phyloP scores from a whole-genome alignment of 1,140 invertebrate species.

The Rhynchophorus ferrugineus region DNA sequence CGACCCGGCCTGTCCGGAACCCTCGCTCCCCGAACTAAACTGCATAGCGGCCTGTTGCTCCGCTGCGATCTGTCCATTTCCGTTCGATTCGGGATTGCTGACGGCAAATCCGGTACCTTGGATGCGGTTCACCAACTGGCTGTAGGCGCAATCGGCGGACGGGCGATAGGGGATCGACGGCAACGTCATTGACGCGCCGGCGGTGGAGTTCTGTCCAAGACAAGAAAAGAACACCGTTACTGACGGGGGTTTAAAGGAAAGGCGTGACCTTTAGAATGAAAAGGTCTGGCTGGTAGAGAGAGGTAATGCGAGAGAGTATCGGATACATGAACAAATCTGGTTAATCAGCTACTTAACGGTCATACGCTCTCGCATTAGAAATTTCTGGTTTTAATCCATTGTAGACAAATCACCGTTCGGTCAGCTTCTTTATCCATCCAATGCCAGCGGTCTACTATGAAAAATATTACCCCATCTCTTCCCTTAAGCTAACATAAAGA shows the following conservation, averaged over 20 bases:
- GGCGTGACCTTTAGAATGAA: constrained; percentile 1
- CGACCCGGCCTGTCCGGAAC: constrained; percentile 4
- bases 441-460: too few species aligned
- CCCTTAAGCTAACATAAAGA: too few species aligned
- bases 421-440: too few species aligned
- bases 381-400: too few species aligned
- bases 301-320: background rate
- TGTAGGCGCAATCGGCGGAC: constrained; percentile 76
- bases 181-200: constrained; percentile 2
- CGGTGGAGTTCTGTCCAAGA: constrained; percentile 9
- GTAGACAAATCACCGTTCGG: too few species aligned
- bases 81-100: constrained; percentile 35
- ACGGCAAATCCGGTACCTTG: too few species aligned
- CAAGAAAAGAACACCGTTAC: constrained; percentile 9
- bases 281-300: background rate
- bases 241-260: background rate
- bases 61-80: background rate
- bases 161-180: constrained; percentile 62
- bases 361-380: too few species aligned
- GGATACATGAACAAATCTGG: background rate
- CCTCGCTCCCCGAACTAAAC: background rate
- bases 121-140: constrained; percentile 74
- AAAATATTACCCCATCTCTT: too few species aligned
- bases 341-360: too few species aligned
- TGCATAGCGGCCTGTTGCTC: background rate